Evolutionary conservation across 1,140 invertebrate genomes (phyloP).

Genomic region (Phenacoccus solenopsis): DNA sequence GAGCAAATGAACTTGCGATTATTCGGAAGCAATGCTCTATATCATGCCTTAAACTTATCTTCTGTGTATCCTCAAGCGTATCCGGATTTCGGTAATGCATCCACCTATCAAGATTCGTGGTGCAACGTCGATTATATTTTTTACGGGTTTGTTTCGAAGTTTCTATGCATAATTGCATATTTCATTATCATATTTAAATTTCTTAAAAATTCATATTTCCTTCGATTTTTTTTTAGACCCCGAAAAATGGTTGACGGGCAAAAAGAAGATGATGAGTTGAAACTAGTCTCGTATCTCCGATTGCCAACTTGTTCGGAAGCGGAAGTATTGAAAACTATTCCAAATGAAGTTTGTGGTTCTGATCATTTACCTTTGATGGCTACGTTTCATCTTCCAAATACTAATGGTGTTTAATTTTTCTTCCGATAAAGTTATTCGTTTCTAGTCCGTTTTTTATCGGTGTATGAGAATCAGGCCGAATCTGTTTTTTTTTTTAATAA

Average conservation of each 20-base stretch:
- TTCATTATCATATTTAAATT: background rate
- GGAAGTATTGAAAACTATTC: slow-evolving; percentile 42
- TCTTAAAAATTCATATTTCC: background rate
- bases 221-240: background rate
- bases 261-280: background rate
- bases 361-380: slow-evolving; percentile 62
- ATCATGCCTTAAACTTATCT: slow-evolving; percentile 31
- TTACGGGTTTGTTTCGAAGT: slow-evolving; percentile 39
- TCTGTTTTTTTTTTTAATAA: no score
- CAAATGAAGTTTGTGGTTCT: slow-evolving; percentile 58
- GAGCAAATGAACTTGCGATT: slow-evolving; percentile 19
- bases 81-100: slow-evolving; percentile 36
- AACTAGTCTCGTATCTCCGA: slow-evolving; percentile 42
- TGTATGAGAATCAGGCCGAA: no score
- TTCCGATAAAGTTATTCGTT: no score
- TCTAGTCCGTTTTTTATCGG: no score
- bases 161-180: background rate
- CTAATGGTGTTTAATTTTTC: no score
- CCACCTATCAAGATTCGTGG: slow-evolving; percentile 63
- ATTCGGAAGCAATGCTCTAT: slow-evolving; percentile 26
- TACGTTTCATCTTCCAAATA: slow-evolving; percentile 38
- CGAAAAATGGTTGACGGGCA: background rate
- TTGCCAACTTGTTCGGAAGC: slow-evolving; percentile 50
- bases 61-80: slow-evolving; percentile 31
- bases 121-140: slow-evolving; percentile 71